These are phyloP conservation scores for Drosophila tani DNA, from an alignment of 1,140 invertebrate species.

Conservation along the genomic window DNA sequence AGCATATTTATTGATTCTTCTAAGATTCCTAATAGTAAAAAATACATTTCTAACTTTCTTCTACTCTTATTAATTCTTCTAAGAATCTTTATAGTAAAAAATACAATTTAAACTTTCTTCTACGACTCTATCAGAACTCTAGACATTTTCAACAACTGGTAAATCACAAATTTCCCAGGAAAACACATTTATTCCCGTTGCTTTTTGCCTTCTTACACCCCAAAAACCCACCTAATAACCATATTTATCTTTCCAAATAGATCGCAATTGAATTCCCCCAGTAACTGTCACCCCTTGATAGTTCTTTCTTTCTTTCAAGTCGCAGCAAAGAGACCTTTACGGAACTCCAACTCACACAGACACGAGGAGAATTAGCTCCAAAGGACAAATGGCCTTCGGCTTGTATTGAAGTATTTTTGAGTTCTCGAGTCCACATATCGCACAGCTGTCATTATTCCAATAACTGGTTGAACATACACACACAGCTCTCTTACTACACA, in stretches of 20 bases:
- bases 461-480: slow-evolving; percentile 69
- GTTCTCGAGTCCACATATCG: slow-evolving; percentile 45
- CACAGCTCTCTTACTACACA: slow-evolving; percentile 8
- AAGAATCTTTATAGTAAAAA: neutral
- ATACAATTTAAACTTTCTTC: neutral
- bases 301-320: neutral
- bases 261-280: neutral
- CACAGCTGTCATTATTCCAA: slow-evolving; percentile 81
- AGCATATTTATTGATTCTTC: too few species aligned
- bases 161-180: neutral
- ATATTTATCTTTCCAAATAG: neutral
- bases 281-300: neutral
- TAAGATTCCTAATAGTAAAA: neutral
- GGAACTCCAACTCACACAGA: slow-evolving; percentile 9
- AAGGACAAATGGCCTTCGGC: slow-evolving; percentile 56
- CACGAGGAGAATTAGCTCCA: slow-evolving; percentile 30
- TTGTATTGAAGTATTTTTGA: slow-evolving; percentile 27
- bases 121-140: neutral
- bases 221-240: neutral
- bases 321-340: neutral
- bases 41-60: neutral
- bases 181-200: neutral
- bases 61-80: too few species aligned
- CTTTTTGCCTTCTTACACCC: neutral
- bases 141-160: too few species aligned